Evolutionary conservation across 2,113 vertebrate species (phyloP), one percentile per base, ranked within the genome.

Genomic region (Proterorhinus semilunaris): DNA sequence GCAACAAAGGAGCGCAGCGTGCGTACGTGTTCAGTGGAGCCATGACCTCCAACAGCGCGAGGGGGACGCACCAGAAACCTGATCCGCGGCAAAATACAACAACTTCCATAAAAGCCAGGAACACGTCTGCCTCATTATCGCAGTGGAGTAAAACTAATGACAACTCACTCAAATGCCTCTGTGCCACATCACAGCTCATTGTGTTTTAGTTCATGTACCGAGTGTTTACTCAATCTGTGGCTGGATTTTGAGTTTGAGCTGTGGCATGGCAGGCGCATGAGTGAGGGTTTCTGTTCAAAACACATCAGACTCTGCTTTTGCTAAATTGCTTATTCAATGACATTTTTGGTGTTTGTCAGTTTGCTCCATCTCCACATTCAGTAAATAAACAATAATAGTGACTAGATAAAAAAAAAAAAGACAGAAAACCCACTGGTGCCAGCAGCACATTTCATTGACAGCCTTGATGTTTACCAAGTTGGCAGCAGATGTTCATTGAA

Each of bases 91-190:
- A 50, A 55, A 72, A 66, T 47, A 51, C 1, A 10, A 3, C 51
- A 48, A 63, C 65, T 72, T 69, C 66, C 27, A 64, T 53, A 61
- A 68, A 77, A 63, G 59, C 66, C 70, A 66, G 61, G 51, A 58
- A 66, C 57, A 70, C 52, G 36, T 70, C 62, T 66, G 43, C 15
- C 42, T 52, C 67, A 36, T 12, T 52, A 63, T 44, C 63, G 36
- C 54, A 47, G 42, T n/a, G 6, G 16, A 51, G 50, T 36, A n/a
- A 36, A 42, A 55, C 9, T 17, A 11, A 55, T 66, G 45, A 27
- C 42, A 45, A 62, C 1, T 12, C n/a, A 51, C 17, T 46, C 2
- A 36, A 57, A 55, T 54, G 42, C 44, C 44, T 64, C 13, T 43
- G 36, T 51, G 11, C 54, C 21, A 36, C 17, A 27, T 17, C 53